Conservation (phyloP, 2,113 vertebrate species). For the Catharus minimus region DNA sequence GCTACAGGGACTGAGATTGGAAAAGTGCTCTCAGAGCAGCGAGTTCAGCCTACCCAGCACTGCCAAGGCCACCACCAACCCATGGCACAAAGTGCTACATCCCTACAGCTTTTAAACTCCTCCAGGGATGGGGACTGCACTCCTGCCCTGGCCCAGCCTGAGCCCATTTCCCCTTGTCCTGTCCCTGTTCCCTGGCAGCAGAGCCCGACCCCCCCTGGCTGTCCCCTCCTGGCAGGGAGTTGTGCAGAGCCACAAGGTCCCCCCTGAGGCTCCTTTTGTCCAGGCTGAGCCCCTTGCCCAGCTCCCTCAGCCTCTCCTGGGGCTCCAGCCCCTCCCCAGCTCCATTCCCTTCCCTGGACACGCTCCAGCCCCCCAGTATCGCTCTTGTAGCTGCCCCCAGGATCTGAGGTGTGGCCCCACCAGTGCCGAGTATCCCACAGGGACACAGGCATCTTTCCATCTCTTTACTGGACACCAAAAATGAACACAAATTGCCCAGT, state of each 20-base stretch:
- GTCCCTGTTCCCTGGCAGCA: neutral
- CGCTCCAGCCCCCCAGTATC: rapidly evolving
- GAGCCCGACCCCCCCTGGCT: neutral
- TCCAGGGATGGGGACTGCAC: neutral
- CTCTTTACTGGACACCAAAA: neutral
- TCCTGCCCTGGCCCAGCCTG: neutral
- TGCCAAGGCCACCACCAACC: neutral
- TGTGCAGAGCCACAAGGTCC: neutral
- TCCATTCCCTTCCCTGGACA: neutral
- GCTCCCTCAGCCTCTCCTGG: neutral
- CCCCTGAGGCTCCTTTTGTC: neutral
- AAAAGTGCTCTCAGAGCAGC: neutral
- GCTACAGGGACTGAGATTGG: neutral
- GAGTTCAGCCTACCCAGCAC: neutral
- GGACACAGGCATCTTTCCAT: neutral
- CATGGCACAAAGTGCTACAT: neutral
- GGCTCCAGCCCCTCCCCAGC: neutral
- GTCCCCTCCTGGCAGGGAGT: neutral
- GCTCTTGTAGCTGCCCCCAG: neutral
- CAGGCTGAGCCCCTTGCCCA: neutral
- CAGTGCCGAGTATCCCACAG: rapidly evolving
- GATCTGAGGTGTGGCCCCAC: neutral
- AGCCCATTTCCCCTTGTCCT: neutral
- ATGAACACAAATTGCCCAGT: neutral
- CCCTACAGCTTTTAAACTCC: neutral